Evolutionary conservation across 1,140 invertebrate genomes (phyloP).

Genomic region (Brachionus koreanus): DNA sequence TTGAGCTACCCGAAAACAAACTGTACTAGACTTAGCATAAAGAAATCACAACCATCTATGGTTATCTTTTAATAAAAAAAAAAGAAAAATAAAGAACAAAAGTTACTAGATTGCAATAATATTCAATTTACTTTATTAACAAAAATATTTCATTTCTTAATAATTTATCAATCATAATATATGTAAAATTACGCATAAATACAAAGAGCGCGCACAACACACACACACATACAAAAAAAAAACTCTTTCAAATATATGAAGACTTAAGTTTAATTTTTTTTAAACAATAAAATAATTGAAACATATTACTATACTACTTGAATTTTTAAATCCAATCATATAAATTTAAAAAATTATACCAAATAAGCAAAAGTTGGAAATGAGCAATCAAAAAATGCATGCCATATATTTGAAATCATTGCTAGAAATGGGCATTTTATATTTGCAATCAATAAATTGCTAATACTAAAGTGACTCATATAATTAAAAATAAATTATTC

Average conservation of each 20-base stretch:
- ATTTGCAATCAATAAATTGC: background rate
- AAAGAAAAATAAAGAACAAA: background rate
- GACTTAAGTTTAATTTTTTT: background rate
- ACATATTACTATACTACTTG: background rate
- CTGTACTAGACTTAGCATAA: background rate
- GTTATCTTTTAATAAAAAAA: constrained; percentile 27
- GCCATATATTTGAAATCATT: background rate
- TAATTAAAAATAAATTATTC: background rate
- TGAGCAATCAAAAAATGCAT: background rate
- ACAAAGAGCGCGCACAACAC: background rate
- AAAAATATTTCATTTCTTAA: constrained; percentile 18
- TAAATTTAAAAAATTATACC: background rate
- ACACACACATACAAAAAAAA: background rate
- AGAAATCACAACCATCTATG: constrained; percentile 1
- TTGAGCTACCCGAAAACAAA: background rate
- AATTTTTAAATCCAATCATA: background rate
- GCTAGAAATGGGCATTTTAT: background rate
- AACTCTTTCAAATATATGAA: background rate
- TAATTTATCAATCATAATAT: constrained; percentile 34
- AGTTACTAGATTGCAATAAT: constrained; percentile 7
- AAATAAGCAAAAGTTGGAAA: background rate
- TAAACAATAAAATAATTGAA: background rate
- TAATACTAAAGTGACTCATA: background rate
- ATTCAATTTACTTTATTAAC: constrained; percentile 32
- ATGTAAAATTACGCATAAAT: constrained; percentile 20